Evolutionary conservation across 2,888 invertebrate genomes (phyloP).

Genomic region (Onthophagus sagittarius): DNA sequence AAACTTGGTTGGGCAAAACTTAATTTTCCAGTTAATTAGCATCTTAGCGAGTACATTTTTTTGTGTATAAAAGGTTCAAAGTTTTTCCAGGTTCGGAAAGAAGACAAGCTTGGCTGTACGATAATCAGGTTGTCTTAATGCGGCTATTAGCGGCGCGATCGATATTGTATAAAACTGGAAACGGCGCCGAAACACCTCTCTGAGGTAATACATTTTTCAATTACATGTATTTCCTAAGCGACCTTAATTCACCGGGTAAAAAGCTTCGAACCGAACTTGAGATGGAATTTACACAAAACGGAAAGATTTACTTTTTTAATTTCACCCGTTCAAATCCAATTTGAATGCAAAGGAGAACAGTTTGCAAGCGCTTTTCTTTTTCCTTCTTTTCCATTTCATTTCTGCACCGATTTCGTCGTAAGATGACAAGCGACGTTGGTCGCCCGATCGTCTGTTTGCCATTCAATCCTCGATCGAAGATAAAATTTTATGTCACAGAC

Average conservation of each 20-base stretch:
- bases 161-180: neutral
- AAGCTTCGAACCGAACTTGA: neutral
- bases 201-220: neutral
- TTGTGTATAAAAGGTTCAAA: neutral
- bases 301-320: neutral
- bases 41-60: neutral
- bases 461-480: slow-evolving; percentile 8
- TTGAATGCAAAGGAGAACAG: neutral
- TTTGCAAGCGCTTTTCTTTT: neutral
- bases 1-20: neutral
- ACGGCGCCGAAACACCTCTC: neutral
- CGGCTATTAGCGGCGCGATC: neutral
- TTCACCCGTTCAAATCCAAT: neutral
- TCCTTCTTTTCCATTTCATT: neutral
- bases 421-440: neutral
- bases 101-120: neutral
- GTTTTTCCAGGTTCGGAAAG: neutral
- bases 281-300: neutral
- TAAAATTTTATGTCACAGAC: neutral
- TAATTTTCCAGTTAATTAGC: neutral
- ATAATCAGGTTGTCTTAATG: neutral
- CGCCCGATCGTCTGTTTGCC: neutral
- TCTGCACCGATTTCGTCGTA: neutral
- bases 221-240: neutral
- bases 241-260: neutral